phyloP scores from a whole-genome alignment of 2,888 invertebrate species.

The Macrosoma leucophasiata region DNA sequence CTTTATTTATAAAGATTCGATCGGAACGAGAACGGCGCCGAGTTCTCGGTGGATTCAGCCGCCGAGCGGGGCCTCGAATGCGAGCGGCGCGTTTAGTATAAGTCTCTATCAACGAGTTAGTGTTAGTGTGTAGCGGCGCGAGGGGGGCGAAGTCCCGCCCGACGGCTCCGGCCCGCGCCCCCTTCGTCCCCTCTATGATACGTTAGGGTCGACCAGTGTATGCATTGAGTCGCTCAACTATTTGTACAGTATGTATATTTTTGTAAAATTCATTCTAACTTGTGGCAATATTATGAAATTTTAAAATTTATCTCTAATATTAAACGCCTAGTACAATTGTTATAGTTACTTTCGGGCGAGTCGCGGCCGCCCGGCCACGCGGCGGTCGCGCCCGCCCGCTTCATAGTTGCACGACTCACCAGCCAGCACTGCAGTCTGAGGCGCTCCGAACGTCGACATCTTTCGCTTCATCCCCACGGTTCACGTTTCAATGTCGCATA shows the following conservation, averaged over 20 bases:
- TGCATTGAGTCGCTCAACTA: slow-evolving; percentile 61
- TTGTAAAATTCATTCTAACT: slow-evolving; percentile 70
- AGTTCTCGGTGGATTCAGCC: slow-evolving; percentile 6
- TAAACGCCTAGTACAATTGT: slow-evolving; percentile 66
- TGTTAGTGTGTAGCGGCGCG: slow-evolving; percentile 37
- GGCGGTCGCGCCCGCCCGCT: slow-evolving; percentile 8
- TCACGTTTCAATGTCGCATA: too few species aligned
- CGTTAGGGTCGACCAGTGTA: slow-evolving; percentile 47
- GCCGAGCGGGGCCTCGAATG: slow-evolving; percentile 4
- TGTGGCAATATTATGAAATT: slow-evolving; percentile 69
- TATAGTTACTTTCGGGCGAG: slow-evolving; percentile 26
- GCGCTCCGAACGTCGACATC: background rate
- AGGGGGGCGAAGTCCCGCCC: slow-evolving; percentile 14
- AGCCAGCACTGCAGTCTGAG: slow-evolving; percentile 36
- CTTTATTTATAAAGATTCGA: too few species aligned
- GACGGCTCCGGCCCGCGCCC: slow-evolving; percentile 6
- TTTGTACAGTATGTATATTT: slow-evolving; percentile 74
- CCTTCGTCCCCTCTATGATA: too few species aligned
- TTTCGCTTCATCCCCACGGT: background rate
- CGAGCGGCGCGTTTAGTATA: slow-evolving; percentile 31
- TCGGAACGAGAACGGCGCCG: too few species aligned
- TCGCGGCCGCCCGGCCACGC: slow-evolving; percentile 3
- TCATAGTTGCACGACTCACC: slow-evolving; percentile 42
- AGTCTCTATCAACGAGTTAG: slow-evolving; percentile 72
- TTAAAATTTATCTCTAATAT: slow-evolving; percentile 60